Percentiles rank a stretch among this genome's conserved stretches.
phyloP scores from a whole-genome alignment of 37 sponge, comb jelly and placozoan species.

The Spongilla lacustris region DNA sequence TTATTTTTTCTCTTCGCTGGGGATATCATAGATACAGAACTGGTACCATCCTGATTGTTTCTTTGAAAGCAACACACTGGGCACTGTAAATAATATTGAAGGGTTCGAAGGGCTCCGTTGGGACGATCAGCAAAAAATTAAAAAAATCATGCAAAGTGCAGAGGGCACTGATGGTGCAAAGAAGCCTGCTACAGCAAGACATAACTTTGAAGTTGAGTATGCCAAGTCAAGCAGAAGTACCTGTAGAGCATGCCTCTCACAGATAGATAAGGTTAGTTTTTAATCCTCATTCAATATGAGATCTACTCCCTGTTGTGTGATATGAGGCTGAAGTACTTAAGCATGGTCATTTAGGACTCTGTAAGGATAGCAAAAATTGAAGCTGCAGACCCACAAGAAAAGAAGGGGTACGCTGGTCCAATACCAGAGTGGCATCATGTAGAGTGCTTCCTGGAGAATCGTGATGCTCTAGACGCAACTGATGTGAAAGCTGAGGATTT shows the following conservation, averaged over 20 bases:
- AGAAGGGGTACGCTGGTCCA: conserved; percentile 1
- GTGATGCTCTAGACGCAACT: conserved; percentile 31
- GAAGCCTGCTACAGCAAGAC: background rate
- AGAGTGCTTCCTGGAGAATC: conserved; percentile 75
- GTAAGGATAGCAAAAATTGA: conserved; percentile 76
- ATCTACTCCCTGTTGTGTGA: no score
- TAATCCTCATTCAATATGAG: no score
- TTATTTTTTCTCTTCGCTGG: no score
- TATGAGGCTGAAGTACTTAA: no score
- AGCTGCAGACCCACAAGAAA: conserved; percentile 46
- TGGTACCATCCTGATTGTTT: conserved; percentile 96
- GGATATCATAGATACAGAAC: conserved; percentile 83
- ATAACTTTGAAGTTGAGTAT: conserved; percentile 81
- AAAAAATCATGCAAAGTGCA: conserved; percentile 48
- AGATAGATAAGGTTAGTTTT: conserved; percentile 85
- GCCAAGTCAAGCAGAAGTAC: conserved; percentile 84
- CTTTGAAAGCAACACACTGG: conserved; percentile 66
- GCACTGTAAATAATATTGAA: conserved; percentile 64
- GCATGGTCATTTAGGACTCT: no score
- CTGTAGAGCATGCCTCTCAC: conserved; percentile 74
- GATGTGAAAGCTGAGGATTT: conserved; percentile 61
- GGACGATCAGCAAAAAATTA: conserved; percentile 93
- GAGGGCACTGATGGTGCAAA: conserved; percentile 18
- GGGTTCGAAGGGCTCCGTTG: conserved; percentile 86
- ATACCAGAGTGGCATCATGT: conserved; percentile 84